phyloP scores from a whole-genome alignment of 53 echinoderm and acorn worm species.

The Echinarachnius parma region DNA sequence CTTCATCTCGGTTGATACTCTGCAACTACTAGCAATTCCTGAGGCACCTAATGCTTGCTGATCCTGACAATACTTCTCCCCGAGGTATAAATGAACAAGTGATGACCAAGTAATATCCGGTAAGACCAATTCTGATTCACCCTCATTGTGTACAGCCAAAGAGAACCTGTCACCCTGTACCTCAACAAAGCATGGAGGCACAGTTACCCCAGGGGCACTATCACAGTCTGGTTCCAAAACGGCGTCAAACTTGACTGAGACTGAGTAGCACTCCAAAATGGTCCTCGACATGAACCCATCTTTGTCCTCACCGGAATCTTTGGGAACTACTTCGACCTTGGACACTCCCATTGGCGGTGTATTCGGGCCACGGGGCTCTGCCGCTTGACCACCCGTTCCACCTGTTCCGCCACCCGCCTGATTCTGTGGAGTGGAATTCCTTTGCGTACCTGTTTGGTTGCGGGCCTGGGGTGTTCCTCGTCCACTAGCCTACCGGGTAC shows the following conservation, averaged over 20 bases:
- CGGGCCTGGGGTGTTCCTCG: too few relatives aligned
- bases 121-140: constrained; percentile 8
- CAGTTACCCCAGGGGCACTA: constrained; percentile 4
- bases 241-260: constrained; percentile 22
- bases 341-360: not conserved
- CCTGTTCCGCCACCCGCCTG: not conserved
- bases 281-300: constrained; percentile 8
- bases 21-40: not conserved
- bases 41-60: not conserved
- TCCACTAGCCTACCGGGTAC: too few relatives aligned
- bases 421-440: not conserved
- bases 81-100: not conserved
- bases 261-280: constrained; percentile 26
- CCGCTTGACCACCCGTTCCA: not conserved
- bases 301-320: not conserved
- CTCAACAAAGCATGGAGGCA: constrained; percentile 17
- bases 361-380: not conserved
- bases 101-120: too few relatives aligned
- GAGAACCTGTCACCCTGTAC: constrained; percentile 9
- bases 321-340: not conserved
- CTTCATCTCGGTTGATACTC: not conserved
- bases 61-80: not conserved
- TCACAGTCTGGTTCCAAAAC: constrained; percentile 19
- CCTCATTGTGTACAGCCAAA: constrained; percentile 10
- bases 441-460: not conserved